A percentile compares a stretch with the other conserved stretches of the same genome.
Evolutionary conservation across 2,797 vertebrate genomes (phyloP).

Genomic region (Microctenopoma steveboyesi): DNA sequence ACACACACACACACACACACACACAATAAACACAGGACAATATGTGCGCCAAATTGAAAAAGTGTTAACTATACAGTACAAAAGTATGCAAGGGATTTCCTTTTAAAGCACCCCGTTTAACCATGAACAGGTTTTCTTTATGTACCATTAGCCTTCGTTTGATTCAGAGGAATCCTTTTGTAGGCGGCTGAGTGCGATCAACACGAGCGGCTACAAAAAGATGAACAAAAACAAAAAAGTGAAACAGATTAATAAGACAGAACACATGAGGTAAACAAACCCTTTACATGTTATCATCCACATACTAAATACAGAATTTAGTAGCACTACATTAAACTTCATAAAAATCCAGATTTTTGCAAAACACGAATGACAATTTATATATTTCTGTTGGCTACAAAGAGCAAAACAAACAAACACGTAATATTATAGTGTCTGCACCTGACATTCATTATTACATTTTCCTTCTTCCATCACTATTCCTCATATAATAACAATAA

Average conservation of each 20-base stretch:
- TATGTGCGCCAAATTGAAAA: conserved; percentile 55
- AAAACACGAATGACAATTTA: conserved; percentile 47
- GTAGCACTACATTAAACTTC: conserved; percentile 55
- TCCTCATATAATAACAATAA: conserved; percentile 48
- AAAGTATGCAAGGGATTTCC: conserved; percentile 48
- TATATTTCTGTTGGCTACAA: conserved; percentile 35
- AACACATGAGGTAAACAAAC: conserved; percentile 66
- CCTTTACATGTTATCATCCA: conserved; percentile 40
- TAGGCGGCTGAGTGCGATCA: not conserved
- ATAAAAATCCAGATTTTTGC: conserved; percentile 47
- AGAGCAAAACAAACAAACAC: conserved; percentile 26
- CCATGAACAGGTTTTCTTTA: conserved; percentile 29
- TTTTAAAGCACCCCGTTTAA: conserved; percentile 27
- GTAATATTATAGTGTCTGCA: conserved; percentile 27
- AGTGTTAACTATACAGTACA: conserved; percentile 64
- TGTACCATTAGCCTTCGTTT: conserved; percentile 18
- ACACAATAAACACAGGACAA: conserved; percentile 47
- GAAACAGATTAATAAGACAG: conserved; percentile 39
- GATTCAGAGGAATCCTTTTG: conserved; percentile 23
- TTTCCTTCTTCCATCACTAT: conserved; percentile 36
- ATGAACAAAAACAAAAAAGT: conserved; percentile 20
- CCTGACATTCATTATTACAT: conserved; percentile 44
- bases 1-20: conserved; percentile 22
- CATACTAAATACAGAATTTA: conserved; percentile 40
- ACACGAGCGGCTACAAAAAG: conserved; percentile 20